phyloP scores from a whole-genome alignment of 2,113 vertebrate genomes.

The Aramus guarauna region DNA sequence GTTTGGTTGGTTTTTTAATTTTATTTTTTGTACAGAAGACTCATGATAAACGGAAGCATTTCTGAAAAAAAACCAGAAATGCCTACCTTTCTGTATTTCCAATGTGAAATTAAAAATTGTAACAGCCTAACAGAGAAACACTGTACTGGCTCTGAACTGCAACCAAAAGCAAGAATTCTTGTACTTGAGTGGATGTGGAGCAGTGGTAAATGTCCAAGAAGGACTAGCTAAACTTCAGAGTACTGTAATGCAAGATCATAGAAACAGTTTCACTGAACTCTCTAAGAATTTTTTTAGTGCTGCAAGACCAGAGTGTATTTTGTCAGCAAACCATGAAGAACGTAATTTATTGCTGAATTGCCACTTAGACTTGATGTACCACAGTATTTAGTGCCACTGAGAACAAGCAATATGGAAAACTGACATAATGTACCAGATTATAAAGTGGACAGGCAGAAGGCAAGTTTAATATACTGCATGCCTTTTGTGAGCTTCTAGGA shows the following conservation, averaged over 20 bases:
- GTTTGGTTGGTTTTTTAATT: not conserved
- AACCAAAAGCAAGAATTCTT: not conserved
- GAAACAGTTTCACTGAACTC: not conserved
- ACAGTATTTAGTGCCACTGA: not conserved
- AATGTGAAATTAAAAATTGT: not conserved
- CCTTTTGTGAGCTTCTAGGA: not conserved
- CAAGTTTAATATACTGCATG: not conserved
- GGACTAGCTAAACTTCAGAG: not conserved
- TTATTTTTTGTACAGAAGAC: not conserved
- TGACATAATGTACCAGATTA: not conserved
- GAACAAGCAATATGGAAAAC: not conserved
- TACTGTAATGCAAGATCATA: not conserved
- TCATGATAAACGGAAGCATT: not conserved
- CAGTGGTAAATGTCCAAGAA: not conserved
- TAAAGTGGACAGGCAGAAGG: not conserved
- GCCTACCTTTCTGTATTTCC: not conserved
- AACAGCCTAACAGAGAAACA: not conserved
- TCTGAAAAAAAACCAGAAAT: not conserved
- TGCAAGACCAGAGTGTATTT: not conserved
- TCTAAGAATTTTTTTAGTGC: not conserved
- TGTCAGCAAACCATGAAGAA: not conserved
- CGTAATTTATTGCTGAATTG: not conserved
- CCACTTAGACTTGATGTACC: not conserved
- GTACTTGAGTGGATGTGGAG: not conserved
- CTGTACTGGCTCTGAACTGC: not conserved